Evolutionary conservation across 2,113 vertebrate genomes (phyloP), one percentile per base, ranked within the genome.

Genomic region (Recurvirostra avosetta): DNA sequence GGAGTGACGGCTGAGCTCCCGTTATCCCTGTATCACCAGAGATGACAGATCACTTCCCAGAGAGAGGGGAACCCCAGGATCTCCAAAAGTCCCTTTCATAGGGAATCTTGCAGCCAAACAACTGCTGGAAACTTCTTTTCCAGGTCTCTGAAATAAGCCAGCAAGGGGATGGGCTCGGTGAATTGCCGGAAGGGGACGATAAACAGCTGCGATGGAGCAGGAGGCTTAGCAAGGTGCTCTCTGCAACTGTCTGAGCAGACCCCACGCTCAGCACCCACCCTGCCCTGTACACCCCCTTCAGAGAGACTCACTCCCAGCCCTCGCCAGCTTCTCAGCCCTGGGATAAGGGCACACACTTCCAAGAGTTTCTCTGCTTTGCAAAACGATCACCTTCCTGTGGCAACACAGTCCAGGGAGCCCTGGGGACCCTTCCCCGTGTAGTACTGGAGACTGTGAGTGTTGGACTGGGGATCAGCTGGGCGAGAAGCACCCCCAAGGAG

Each of bases 401-500:
- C 29, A 15, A 3, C 12, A 27, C 14, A 17, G 32, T 2, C 32
- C 70, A 23, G 53, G 22, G 27, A 67, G 56, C 50, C 72, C 25
- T 1, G 4, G 34, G 19, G 41, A 75, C 19, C 41, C 15, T 23
- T 49, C 67, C 43, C 49, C 49, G 16, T 4, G 4, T 5, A 12
- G 18, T 16, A 40, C 27, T 5, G 38, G 76, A 53, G 23, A 32
- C 11, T 19, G 10, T 0, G 0, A 38, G 70, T 22, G 47, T 23
- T 38, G 34, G 10, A 22, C 70, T 34, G 41, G 63, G 58, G 14
- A 63, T 27, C 16, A 21, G n/a, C 17, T 38, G 47, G 55, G 34
- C 1, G 5, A 53, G 12, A 36, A 0, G 0, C 0, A 40, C 10
- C 55, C 80, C 1, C 0, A 0, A 25, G 1, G 20, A 26, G 50